Evolutionary conservation across 2,113 vertebrate genomes (phyloP).

Genomic region (Chauna torquata): DNA sequence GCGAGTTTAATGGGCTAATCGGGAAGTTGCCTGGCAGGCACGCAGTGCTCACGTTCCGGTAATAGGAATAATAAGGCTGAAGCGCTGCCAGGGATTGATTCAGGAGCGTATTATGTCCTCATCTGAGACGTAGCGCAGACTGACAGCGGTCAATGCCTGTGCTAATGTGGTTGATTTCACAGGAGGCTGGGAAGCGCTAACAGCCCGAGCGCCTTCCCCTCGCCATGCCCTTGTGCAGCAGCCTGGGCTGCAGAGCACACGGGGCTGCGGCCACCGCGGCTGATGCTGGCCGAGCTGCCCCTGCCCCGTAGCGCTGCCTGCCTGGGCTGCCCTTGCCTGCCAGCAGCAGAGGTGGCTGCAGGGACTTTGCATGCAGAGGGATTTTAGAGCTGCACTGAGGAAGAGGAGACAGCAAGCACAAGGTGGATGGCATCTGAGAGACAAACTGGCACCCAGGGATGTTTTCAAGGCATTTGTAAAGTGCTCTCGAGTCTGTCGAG

Average conservation of each 20-base stretch:
- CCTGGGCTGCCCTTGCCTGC: neutral
- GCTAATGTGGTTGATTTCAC: constrained; percentile 26
- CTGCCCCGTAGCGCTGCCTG: neutral
- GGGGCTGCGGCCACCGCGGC: fast-evolving
- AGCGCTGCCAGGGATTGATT: constrained; percentile 25
- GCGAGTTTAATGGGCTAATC: neutral
- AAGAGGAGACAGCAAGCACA: neutral
- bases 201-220: neutral
- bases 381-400: neutral
- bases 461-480: neutral
- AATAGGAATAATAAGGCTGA: constrained; percentile 25
- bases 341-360: neutral
- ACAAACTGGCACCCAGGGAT: neutral
- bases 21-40: neutral
- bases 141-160: constrained; percentile 35
- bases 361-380: neutral
- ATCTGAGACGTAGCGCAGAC: neutral
- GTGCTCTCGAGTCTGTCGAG: neutral
- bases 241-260: neutral
- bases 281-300: fast-evolving
- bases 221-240: neutral
- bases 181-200: neutral
- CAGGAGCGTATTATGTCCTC: constrained; percentile 22
- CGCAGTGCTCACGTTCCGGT: neutral
- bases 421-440: neutral